Evolutionary conservation across 2,797 vertebrate genomes (phyloP), one percentile per base, ranked within the genome.

Genomic region (Labroides dimidiatus): DNA sequence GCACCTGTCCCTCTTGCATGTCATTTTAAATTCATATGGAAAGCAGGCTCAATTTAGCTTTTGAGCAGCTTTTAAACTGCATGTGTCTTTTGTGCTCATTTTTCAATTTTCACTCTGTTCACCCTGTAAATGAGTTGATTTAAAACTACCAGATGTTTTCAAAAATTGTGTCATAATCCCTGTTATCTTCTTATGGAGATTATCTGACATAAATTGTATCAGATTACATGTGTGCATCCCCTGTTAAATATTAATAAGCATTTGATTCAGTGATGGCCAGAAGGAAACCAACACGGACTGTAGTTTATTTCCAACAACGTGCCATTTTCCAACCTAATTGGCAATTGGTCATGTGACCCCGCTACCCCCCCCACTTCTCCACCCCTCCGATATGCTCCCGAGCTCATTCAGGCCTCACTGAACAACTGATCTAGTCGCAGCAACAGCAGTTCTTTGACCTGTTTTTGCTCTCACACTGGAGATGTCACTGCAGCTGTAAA

Each of bases 311-410:
- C 50, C 55, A 64, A 64, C 49, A 60, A 30, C 23, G 15, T 72
- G 56, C 24, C 71, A 82, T 86, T 89, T 91, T 90, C 88, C 79
- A 65, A 75, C 89, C 82, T 84, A 91, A 89, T 86, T 88, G 84
- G 84, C 85, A 88, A 71, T 63, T 49, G 76, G 72, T 83, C 64
- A 66, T 69, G 65, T 81, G 82, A 43, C 54, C 72, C 47, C 37
- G 16, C 55, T 41, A n/a, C 36, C 41, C 68, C 68, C 68, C 24
- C 1, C 14, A 24, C 48, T 60, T 53, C 59, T 58, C 16, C 17
- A 11, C 42, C 63, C 53, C 52, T 48, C 70, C 69, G 52, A 72
- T 75, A 42, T 83, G 64, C 55, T 80, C 44, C 49, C 1, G 4
- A 70, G 72, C 71, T 81, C 56, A 52, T 60, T 84, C 63, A 71